Evolutionary conservation across 2,888 invertebrate species (phyloP), one percentile per base, ranked within the genome.

Genomic region (Tolmerus cingulatus): DNA sequence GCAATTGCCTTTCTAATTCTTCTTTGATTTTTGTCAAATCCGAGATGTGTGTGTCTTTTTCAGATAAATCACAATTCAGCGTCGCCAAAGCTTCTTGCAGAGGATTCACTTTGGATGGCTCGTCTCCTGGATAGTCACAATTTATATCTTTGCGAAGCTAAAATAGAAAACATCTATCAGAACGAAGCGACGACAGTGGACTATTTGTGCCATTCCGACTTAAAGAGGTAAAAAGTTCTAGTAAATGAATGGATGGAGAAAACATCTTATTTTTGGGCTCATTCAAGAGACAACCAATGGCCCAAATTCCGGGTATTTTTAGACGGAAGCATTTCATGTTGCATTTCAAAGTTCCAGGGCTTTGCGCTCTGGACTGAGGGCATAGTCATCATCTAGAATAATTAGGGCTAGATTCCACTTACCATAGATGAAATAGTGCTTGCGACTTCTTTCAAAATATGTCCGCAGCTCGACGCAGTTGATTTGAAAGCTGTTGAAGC

Each of bases 361-460:
- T 8, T 27, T 23, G 14, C 12, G n/a, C 66, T 14, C 66, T 66
- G 27, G 27, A 9, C 66, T 23, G 9, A 66, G 66, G 23, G 12
- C 27, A 23, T 19, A 66, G 2, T 12, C 23, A 66, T 66, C 66
- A 66, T 0, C 12, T 66, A 19, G 1, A 66, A 66, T 66, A 66
- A 66, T 66, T 66, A 66, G 66, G 66, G 5, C 9, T 66, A 14
- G 30, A 40, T 40, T 43, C 78, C 40, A 88, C 87, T 86, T 86
- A 88, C 88, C 27, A 87, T 86, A 51, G 74, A 77, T 0, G 86
- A 88, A 12, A 87, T 57, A n/a, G 57, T 40, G 27, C 79, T 84
- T 1, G 86, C 87, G 7, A 88, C 87, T 27, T 87, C 84, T 34
- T 86, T 57, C 7, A 88, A 43, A 40, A 88, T 78, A 12, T 55